These are phyloP conservation scores for Melanostigma gelatinosum DNA, from an alignment of 2,113 vertebrate genomes.

Conservation along the genomic window DNA sequence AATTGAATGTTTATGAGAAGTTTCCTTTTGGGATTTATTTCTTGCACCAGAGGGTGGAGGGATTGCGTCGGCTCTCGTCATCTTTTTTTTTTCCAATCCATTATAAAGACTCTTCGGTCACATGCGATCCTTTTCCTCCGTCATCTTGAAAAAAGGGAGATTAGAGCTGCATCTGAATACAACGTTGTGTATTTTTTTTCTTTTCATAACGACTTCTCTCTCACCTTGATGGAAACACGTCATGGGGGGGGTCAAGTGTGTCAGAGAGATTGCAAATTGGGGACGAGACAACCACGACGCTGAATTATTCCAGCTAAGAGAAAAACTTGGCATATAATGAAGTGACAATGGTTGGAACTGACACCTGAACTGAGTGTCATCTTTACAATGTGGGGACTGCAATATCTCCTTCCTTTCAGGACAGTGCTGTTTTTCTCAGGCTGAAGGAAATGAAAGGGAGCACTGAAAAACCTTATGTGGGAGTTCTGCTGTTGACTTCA, in stretches of 20 bases:
- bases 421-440: conserved; percentile 35
- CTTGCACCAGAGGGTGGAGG: conserved; percentile 78
- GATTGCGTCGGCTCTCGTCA: conserved; percentile 77
- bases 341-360: conserved; percentile 34
- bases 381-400: conserved; percentile 41
- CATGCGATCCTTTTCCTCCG: conserved; percentile 62
- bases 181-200: background rate
- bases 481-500: conserved; percentile 45
- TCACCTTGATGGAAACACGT: conserved; percentile 62
- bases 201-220: conserved; percentile 30
- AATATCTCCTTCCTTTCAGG: conserved; percentile 39
- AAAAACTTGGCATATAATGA: conserved; percentile 37
- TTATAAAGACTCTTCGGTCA: conserved; percentile 72
- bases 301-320: conserved; percentile 43
- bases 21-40: conserved; percentile 78
- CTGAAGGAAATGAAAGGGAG: conserved; percentile 53
- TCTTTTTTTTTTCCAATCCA: conserved; percentile 65
- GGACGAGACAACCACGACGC: background rate
- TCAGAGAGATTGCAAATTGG: conserved; percentile 9
- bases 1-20: conserved; percentile 79
- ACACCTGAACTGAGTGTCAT: conserved; percentile 55
- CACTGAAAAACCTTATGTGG: conserved; percentile 28
- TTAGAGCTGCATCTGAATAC: conserved; percentile 64
- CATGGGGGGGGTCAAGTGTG: conserved; percentile 20
- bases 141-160: conserved; percentile 67